Evolutionary conservation across 2,888 invertebrate genomes (phyloP).

Genomic region (Scaptodrosophila latifasciaeformis): DNA sequence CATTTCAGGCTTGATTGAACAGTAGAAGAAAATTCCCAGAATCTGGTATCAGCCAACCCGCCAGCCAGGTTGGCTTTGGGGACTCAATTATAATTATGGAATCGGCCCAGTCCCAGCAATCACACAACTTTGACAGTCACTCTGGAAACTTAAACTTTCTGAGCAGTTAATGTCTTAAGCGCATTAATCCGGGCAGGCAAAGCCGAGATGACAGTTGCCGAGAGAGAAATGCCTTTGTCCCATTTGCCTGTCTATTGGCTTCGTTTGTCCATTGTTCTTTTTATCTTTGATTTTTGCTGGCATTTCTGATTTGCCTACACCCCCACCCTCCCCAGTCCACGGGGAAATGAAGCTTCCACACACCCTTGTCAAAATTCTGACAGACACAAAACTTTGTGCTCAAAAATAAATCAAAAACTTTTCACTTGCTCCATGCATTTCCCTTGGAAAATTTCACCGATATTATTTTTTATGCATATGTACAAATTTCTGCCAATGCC

Average conservation of each 20-base stretch:
- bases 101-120: too few relatives aligned
- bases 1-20: too few relatives aligned
- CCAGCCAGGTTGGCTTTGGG: too few relatives aligned
- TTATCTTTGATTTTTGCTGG: not conserved
- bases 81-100: too few relatives aligned
- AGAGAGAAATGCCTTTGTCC: too few relatives aligned
- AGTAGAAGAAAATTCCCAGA: too few relatives aligned
- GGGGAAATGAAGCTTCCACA: not conserved
- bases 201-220: too few relatives aligned
- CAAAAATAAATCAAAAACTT: constrained; percentile 70
- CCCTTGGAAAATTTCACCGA: constrained; percentile 63
- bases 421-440: constrained; percentile 45
- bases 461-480: constrained; percentile 54
- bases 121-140: too few relatives aligned
- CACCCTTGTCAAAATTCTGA: constrained; percentile 63
- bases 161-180: constrained; percentile 29
- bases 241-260: not conserved
- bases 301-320: not conserved
- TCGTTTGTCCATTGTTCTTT: constrained; percentile 2
- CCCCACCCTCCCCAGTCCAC: not conserved
- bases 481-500: too few relatives aligned
- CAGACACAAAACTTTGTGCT: constrained; percentile 60
- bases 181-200: constrained; percentile 25
- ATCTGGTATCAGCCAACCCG: too few relatives aligned
- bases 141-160: not conserved